Percentiles rank a stretch among this genome's conserved stretches.
Conservation (phyloP, 1,140 invertebrate genomes). For the Listronotus bonariensis region DNA sequence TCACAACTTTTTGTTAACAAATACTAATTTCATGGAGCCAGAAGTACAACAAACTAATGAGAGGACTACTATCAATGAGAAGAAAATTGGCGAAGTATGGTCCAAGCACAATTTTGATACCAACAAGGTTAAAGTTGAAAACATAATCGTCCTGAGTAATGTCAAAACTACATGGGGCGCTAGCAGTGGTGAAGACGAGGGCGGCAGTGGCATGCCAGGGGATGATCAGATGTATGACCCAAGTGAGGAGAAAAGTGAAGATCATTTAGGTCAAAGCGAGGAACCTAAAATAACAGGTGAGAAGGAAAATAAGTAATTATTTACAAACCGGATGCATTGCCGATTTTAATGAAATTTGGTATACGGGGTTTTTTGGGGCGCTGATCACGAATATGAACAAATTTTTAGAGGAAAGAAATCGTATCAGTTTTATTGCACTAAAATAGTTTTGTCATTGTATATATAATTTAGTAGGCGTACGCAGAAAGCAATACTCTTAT, state of each 20-base stretch:
- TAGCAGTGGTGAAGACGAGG: slow-evolving; percentile 8
- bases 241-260: background rate
- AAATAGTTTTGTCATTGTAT: too few relatives aligned
- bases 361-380: too few relatives aligned
- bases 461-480: too few relatives aligned
- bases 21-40: slow-evolving; percentile 28
- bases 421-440: too few relatives aligned
- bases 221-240: background rate
- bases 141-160: slow-evolving; percentile 26
- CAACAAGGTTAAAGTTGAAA: slow-evolving; percentile 37
- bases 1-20: slow-evolving; percentile 29
- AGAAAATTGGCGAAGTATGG: slow-evolving; percentile 40
- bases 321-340: too few relatives aligned
- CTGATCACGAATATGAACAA: too few relatives aligned
- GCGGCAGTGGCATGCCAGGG: background rate
- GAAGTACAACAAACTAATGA: slow-evolving; percentile 24
- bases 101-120: slow-evolving; percentile 43
- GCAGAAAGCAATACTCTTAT: too few relatives aligned
- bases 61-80: slow-evolving; percentile 22
- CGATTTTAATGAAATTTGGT: too few relatives aligned
- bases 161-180: slow-evolving; percentile 40
- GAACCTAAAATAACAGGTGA: background rate
- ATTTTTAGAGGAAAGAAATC: too few relatives aligned
- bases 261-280: background rate
- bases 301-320: too few relatives aligned